Evolutionary conservation across 2,113 vertebrate genomes (phyloP).

Genomic region (Carlito syrichta): DNA sequence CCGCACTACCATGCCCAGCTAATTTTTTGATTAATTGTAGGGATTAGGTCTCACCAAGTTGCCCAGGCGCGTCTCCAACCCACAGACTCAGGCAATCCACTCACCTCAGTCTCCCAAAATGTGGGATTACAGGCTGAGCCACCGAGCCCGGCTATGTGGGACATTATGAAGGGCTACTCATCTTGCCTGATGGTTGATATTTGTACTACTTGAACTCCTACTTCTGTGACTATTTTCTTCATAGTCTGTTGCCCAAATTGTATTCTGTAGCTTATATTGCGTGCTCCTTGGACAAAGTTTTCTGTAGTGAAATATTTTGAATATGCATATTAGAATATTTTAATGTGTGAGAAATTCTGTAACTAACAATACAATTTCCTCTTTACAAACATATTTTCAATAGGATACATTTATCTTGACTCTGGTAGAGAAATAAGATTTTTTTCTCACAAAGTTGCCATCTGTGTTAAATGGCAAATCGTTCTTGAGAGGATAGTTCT

Average conservation of each 20-base stretch:
- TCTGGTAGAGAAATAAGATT: neutral
- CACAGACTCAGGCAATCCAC: too few species aligned
- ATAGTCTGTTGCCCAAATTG: neutral
- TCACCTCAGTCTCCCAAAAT: too few species aligned
- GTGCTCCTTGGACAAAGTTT: neutral
- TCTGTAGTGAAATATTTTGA: neutral
- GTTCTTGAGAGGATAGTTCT: neutral
- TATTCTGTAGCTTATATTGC: neutral
- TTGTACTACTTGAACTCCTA: neutral
- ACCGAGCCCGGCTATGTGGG: too few species aligned
- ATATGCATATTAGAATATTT: neutral
- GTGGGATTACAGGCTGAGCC: too few species aligned
- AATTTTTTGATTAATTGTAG: too few species aligned
- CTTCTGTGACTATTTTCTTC: neutral
- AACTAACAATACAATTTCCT: neutral
- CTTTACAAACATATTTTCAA: neutral
- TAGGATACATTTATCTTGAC: neutral
- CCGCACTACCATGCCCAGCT: too few species aligned
- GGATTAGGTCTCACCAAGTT: too few species aligned
- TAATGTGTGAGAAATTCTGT: neutral
- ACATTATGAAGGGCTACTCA: neutral
- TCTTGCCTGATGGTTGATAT: neutral
- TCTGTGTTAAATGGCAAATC: neutral
- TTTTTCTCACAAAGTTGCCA: neutral
- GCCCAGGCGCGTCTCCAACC: too few species aligned